A percentile compares a stretch with the other conserved stretches of the same genome.
These are phyloP conservation scores for Aradophagus sp. DNA, from an alignment of 1,140 invertebrate species.

Conservation along the genomic window DNA sequence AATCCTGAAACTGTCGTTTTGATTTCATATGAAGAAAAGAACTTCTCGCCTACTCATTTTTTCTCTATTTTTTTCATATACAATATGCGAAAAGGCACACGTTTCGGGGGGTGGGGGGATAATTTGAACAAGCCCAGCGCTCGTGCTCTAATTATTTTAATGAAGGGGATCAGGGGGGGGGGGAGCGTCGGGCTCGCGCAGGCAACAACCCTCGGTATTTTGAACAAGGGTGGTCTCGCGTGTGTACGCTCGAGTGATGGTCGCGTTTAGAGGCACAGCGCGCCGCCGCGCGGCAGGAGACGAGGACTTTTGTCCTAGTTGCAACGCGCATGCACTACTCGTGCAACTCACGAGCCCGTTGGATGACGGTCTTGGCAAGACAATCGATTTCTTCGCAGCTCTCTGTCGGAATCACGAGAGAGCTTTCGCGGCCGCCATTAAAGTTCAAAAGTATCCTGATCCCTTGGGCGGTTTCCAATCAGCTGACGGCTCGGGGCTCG, in stretches of 20 bases:
- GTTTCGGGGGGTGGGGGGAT: no score
- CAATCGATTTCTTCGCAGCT: conserved; percentile 58
- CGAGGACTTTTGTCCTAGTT: conserved; percentile 64
- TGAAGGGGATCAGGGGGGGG: conserved; percentile 1
- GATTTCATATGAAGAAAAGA: no score
- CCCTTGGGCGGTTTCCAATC: background rate
- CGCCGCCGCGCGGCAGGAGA: conserved; percentile 22
- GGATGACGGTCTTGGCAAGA: conserved; percentile 49
- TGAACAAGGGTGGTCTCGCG: conserved; percentile 39
- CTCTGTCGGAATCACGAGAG: conserved; percentile 41
- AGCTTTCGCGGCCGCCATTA: conserved; percentile 51
- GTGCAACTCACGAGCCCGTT: conserved; percentile 47
- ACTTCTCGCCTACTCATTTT: no score
- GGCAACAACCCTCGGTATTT: conserved; percentile 28
- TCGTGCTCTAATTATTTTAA: conserved; percentile 33
- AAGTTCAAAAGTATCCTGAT: conserved; percentile 43
- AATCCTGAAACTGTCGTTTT: no score
- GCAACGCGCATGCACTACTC: conserved; percentile 66
- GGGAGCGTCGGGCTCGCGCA: conserved; percentile 23
- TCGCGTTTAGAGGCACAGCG: conserved; percentile 30
- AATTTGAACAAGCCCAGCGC: conserved; percentile 27
- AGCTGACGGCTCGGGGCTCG: no score
- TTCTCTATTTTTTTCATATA: no score
- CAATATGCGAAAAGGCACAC: no score
- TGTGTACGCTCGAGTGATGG: conserved; percentile 38